These are phyloP conservation scores for Callitettix versicolor DNA, from an alignment of 1,140 invertebrate species.

Conservation along the genomic window DNA sequence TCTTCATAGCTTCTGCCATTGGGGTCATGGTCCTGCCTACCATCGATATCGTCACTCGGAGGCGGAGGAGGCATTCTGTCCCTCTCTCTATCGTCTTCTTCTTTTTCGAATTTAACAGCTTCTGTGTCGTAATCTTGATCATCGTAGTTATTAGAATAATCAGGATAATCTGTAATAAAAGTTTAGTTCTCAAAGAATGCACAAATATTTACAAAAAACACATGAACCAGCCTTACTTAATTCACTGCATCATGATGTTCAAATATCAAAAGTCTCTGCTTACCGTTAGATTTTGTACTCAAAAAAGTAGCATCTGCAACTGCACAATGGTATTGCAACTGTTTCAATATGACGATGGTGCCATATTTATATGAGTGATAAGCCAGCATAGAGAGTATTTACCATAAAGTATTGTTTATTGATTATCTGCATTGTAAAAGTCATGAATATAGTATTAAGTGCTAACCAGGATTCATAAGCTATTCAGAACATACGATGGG, in stretches of 20 bases:
- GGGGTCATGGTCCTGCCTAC: neutral
- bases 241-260: neutral
- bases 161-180: constrained; percentile 47
- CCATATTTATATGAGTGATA: no score
- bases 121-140: constrained; percentile 40
- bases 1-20: constrained; percentile 11
- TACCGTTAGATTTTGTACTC: no score
- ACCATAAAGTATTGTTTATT: no score
- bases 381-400: no score
- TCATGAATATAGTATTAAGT: no score
- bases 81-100: constrained; percentile 35
- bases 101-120: constrained; percentile 50
- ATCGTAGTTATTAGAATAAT: constrained; percentile 40
- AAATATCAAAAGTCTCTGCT: neutral
- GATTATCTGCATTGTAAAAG: no score
- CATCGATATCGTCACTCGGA: neutral
- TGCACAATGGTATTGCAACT: no score
- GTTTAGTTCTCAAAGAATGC: constrained; percentile 7
- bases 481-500: no score
- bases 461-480: no score
- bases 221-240: neutral
- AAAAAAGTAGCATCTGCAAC: no score
- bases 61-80: neutral
- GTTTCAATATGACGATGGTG: no score
- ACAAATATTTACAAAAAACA: neutral